Percentiles rank a stretch among this genome's conserved stretches.
Conservation (phyloP, 1,140 invertebrate species). For the Wiebesia pumilae region DNA sequence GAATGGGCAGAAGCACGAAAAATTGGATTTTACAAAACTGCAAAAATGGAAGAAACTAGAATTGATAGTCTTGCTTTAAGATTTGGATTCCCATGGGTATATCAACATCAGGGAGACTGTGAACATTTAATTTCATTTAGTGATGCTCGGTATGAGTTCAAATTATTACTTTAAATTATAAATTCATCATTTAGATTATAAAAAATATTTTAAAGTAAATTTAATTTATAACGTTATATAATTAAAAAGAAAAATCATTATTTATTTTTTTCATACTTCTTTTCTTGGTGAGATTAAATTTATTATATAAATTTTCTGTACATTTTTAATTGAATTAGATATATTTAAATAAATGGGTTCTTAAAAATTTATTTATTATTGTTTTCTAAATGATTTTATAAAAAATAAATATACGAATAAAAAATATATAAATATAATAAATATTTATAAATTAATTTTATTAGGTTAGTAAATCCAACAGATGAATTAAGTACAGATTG, state of each 20-base stretch:
- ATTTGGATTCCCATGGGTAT: constrained; percentile 88
- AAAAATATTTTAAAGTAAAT: too few relatives aligned
- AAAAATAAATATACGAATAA: background rate
- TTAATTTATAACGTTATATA: too few relatives aligned
- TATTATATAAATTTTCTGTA: too few relatives aligned
- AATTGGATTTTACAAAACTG: constrained; percentile 77
- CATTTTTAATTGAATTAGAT: too few relatives aligned
- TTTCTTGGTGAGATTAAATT: too few relatives aligned
- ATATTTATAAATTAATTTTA: background rate
- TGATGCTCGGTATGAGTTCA: constrained; percentile 77
- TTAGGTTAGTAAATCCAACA: constrained; percentile 74
- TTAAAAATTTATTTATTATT: too few relatives aligned
- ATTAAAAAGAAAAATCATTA: too few relatives aligned
- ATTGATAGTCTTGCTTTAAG: constrained; percentile 80
- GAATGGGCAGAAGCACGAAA: constrained; percentile 78
- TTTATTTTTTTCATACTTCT: too few relatives aligned
- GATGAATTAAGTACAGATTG: constrained; percentile 71
- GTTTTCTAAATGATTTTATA: background rate
- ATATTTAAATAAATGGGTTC: too few relatives aligned
- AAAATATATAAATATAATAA: background rate
- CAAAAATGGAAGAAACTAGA: constrained; percentile 78
- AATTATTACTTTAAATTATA: background rate
- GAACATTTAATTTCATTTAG: constrained; percentile 89
- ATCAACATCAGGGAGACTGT: constrained; percentile 91
- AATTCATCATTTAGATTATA: too few relatives aligned